phyloP scores from a whole-genome alignment of 2,113 vertebrate genomes.

The Epinephelus fuscoguttatus region DNA sequence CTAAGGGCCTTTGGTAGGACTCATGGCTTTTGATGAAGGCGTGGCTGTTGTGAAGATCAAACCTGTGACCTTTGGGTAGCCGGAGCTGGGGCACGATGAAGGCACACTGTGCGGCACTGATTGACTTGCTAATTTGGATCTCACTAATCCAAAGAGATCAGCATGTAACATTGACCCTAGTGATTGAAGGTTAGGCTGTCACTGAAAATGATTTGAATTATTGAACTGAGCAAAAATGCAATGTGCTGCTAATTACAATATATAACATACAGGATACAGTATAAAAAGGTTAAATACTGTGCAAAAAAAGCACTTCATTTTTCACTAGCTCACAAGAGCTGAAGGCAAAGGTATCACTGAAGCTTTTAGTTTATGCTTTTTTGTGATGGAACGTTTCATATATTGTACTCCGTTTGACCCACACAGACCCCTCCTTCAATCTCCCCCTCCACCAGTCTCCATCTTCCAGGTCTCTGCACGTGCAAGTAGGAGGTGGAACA shows the following conservation, averaged over 20 bases:
- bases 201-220: slow-evolving; percentile 20
- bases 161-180: slow-evolving; percentile 35
- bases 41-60: background rate
- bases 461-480: background rate
- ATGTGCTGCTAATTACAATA: slow-evolving; percentile 3
- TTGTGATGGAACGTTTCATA: background rate
- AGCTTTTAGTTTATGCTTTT: background rate
- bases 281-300: no score
- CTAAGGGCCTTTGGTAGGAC: background rate
- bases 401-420: background rate
- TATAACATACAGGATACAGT: background rate
- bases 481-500: slow-evolving; percentile 22
- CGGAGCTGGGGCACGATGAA: slow-evolving; percentile 8
- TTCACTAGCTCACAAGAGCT: background rate
- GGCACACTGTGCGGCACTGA: slow-evolving; percentile 11
- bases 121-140: slow-evolving; percentile 52
- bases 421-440: background rate
- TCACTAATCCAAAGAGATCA: slow-evolving; percentile 59
- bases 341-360: background rate
- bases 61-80: slow-evolving; percentile 37
- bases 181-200: slow-evolving; percentile 29
- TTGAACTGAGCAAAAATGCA: slow-evolving; percentile 8
- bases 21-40: slow-evolving; percentile 8
- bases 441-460: background rate
- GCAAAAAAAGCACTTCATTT: background rate